Conservation (phyloP, 2,888 invertebrate genomes). For the Chloromyia formosa region DNA sequence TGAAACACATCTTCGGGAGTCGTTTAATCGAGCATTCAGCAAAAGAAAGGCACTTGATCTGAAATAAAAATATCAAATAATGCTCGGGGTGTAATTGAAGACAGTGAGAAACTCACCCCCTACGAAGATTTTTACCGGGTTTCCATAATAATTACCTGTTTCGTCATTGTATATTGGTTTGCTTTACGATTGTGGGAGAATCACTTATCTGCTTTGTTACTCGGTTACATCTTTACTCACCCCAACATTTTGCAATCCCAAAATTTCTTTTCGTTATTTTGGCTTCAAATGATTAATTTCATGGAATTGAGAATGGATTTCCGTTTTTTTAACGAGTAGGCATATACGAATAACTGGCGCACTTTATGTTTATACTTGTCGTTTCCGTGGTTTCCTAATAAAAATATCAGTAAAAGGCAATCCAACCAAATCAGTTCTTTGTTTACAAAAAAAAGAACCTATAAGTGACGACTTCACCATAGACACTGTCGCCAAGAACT, state of each 20-base stretch:
- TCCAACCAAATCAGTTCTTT: no score
- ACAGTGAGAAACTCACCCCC: slow-evolving; percentile 36
- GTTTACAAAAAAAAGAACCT: no score
- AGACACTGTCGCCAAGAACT: no score
- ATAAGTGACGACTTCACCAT: no score
- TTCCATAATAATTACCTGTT: slow-evolving; percentile 17
- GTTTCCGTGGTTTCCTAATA: no score
- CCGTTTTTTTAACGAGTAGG: no score
- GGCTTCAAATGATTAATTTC: slow-evolving; percentile 36
- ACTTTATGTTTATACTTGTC: no score
- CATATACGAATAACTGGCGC: no score
- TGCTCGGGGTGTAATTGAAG: slow-evolving; percentile 37
- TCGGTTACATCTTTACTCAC: background rate
- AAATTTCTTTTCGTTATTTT: slow-evolving; percentile 2
- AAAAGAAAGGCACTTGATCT: slow-evolving; percentile 33
- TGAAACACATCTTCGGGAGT: background rate
- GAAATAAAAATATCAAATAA: slow-evolving; percentile 40
- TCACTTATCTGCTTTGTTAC: slow-evolving; percentile 17
- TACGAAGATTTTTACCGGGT: background rate
- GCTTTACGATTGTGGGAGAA: background rate
- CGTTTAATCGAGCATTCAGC: slow-evolving; percentile 29
- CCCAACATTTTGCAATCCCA: background rate
- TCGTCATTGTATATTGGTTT: background rate
- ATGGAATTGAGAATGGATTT: background rate
- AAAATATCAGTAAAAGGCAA: no score